Evolutionary conservation across 2,113 vertebrate species (phyloP).

Genomic region (Cynopterus brachyotis): DNA sequence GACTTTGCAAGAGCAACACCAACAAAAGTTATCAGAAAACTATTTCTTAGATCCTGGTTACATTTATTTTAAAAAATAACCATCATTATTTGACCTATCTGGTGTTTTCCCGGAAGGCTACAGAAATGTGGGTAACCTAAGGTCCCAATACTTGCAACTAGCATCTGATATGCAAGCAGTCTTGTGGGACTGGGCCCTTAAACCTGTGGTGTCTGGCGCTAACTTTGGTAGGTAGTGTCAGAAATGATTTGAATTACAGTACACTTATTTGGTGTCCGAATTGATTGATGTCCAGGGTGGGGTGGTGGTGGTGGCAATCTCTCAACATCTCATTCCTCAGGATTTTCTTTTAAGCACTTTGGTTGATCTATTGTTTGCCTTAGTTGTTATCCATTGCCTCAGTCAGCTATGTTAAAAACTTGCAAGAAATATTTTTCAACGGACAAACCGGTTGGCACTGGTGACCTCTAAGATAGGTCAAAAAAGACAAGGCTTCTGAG

Average conservation of each 20-base stretch:
- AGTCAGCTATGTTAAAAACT: neutral
- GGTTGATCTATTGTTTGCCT: neutral
- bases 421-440: neutral
- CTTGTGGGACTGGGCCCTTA: neutral
- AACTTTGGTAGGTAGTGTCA: neutral
- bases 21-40: neutral
- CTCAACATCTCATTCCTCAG: neutral
- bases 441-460: neutral
- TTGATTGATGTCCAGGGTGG: neutral
- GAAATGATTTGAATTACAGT: neutral
- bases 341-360: neutral
- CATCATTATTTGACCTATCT: no score
- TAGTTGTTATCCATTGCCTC: neutral
- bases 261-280: neutral
- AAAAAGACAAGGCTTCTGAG: neutral
- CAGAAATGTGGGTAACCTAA: neutral
- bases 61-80: no score
- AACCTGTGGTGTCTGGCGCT: neutral
- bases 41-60: neutral
- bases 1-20: neutral
- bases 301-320: no score
- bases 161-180: neutral
- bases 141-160: neutral
- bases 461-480: neutral
- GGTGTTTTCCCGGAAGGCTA: no score